Percentiles rank a stretch among this genome's conserved stretches.
These are phyloP conservation scores for Hydrotaea cyrtoneurina DNA, from an alignment of 2,888 invertebrate species.

Conservation along the genomic window DNA sequence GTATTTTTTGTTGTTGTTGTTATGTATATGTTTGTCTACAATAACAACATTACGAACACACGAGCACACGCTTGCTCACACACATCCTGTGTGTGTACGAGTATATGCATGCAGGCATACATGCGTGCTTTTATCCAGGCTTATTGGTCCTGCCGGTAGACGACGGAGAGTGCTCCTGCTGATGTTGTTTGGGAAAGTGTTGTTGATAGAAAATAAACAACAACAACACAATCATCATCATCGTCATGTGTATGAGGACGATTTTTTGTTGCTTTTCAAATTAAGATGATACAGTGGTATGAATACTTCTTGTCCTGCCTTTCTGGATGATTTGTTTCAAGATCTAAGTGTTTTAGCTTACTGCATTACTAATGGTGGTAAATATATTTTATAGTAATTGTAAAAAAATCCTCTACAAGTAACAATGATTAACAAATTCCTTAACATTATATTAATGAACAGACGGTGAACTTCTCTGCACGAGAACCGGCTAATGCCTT, in stretches of 20 bases:
- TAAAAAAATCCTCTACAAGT: no score
- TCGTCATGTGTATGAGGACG: background rate
- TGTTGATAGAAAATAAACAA: slow-evolving; percentile 28
- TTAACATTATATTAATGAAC: no score
- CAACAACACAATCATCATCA: background rate
- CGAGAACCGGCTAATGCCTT: no score
- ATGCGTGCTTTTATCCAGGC: slow-evolving; percentile 48
- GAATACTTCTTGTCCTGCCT: no score
- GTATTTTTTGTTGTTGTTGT: slow-evolving; percentile 39
- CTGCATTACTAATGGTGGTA: no score
- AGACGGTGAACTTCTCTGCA: no score
- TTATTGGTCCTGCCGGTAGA: slow-evolving; percentile 1
- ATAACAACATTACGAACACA: background rate
- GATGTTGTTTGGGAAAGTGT: slow-evolving; percentile 43
- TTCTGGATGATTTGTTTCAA: no score
- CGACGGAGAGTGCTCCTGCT: slow-evolving; percentile 20
- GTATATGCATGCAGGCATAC: slow-evolving; percentile 4
- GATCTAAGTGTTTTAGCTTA: no score
- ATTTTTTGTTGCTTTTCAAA: background rate
- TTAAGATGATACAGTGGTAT: background rate
- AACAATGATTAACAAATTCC: no score
- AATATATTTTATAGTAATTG: no score
- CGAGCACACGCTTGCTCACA: background rate
- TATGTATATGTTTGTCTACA: slow-evolving; percentile 10
- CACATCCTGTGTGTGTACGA: slow-evolving; percentile 14